Conservation (phyloP, 2,888 invertebrate species). For the Noctuana brunneofusca region DNA sequence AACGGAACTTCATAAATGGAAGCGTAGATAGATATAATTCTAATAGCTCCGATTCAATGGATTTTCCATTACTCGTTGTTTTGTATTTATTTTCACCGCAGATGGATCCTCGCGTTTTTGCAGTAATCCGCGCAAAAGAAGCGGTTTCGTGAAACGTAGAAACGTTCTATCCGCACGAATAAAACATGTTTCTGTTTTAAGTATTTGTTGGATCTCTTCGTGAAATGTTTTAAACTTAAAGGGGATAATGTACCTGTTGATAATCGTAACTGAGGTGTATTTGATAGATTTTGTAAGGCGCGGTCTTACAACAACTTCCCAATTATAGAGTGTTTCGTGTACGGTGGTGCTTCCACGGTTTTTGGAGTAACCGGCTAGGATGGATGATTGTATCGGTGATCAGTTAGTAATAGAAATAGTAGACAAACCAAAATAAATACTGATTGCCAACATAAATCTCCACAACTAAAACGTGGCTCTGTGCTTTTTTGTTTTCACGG, state of each 20-base stretch:
- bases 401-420: too few species aligned
- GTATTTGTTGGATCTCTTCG: background rate
- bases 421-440: too few species aligned
- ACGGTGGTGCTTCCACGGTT: too few species aligned
- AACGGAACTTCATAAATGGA: background rate
- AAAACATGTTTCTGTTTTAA: slow-evolving; percentile 2
- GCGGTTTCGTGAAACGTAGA: background rate
- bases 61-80: slow-evolving; percentile 26
- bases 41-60: slow-evolving; percentile 27
- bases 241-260: slow-evolving; percentile 3
- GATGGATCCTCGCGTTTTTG: slow-evolving; percentile 14
- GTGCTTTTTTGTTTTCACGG: too few species aligned
- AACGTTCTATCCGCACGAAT: slow-evolving; percentile 3
- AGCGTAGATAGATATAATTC: slow-evolving; percentile 15
- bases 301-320: too few species aligned
- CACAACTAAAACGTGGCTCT: too few species aligned
- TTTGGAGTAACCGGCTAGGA: too few species aligned
- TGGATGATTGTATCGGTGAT: too few species aligned
- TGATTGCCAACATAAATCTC: too few species aligned
- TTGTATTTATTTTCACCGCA: slow-evolving; percentile 24
- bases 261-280: background rate
- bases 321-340: too few species aligned
- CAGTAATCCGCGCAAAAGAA: slow-evolving; percentile 20
- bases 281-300: background rate
- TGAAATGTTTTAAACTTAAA: background rate